Conservation (phyloP, 2,113 vertebrate species). For the Thalassarche chlororhynchos region DNA sequence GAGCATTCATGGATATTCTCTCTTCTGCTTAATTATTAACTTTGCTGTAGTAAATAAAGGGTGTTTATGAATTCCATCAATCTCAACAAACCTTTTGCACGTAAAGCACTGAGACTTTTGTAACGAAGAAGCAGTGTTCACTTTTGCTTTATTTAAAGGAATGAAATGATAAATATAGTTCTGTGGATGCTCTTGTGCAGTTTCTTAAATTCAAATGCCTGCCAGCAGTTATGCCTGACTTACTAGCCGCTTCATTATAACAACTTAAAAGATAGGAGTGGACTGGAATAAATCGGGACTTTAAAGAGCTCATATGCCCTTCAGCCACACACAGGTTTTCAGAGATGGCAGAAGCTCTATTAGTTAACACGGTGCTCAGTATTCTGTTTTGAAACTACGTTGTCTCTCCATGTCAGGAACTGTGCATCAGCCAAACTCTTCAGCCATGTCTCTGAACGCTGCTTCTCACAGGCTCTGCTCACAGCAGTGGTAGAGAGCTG, state of each 20-base stretch:
- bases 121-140: not conserved
- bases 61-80: constrained; percentile 45
- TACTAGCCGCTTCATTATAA: not conserved
- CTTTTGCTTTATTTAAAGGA: constrained; percentile 4
- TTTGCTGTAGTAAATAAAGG: constrained; percentile 33
- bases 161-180: not conserved
- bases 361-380: not conserved
- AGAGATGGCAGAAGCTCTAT: not conserved
- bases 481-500: not conserved
- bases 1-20: not conserved
- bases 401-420: not conserved
- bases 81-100: not conserved
- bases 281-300: not conserved
- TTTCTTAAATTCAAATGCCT: not conserved
- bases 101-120: not conserved
- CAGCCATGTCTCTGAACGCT: not conserved
- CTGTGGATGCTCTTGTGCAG: not conserved
- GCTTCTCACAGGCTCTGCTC: not conserved
- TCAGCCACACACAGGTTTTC: not conserved
- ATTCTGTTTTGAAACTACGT: not conserved
- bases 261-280: not conserved
- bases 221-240: not conserved
- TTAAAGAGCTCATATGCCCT: not conserved
- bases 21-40: constrained; percentile 67
- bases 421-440: not conserved